Evolutionary conservation across 1,140 invertebrate species (phyloP), one percentile per base, ranked within the genome.

Genomic region (Calosoma granatense): DNA sequence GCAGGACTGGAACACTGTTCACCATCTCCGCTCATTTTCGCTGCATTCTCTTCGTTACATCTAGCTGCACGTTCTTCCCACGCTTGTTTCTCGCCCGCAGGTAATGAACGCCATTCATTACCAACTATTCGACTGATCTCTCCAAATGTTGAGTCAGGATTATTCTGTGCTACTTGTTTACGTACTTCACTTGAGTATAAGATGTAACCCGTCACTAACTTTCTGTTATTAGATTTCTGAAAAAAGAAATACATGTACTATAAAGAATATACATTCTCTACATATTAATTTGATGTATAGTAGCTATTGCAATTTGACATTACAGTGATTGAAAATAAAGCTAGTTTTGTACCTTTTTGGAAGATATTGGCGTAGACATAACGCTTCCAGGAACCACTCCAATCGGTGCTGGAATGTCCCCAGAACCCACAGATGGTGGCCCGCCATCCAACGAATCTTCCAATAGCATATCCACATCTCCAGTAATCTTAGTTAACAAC

Each of bases 101-200:
- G 81, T 56, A 99, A 76, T 59, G 90, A 91, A 64, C 94, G 85
- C 97, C 97, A 99, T 83, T 96, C 94, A 67, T 89, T 90, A 59
- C 95, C 96, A 66, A 98, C 94, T 67, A 98, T 88, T 63, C 94
- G 85, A 64, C 93, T 97, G 67, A 99, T 96, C 73, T 99, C 96
- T 53, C 97, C 97, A 76, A 99, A 99, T 20, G 86, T 86, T 53
- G 88, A 87, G 59, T 95, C 92, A 2, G 95, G 95, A 79, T 98
- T 96, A 68, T 90, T 88, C 71, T 57, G 78, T 76, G 70, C 92
- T 83, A 70, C 94, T 83, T 67, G 80, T 73, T 84, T 95, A 78
- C 97, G 80, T 30, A 97, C 86, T 77, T 99, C 97, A 71, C 94
- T 90, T 14, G 97, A 97, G 78, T 97, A 99, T 20, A 99, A 81